Conservation (phyloP, 2,888 invertebrate genomes). For the Lepidocyrtinus sp. region DNA sequence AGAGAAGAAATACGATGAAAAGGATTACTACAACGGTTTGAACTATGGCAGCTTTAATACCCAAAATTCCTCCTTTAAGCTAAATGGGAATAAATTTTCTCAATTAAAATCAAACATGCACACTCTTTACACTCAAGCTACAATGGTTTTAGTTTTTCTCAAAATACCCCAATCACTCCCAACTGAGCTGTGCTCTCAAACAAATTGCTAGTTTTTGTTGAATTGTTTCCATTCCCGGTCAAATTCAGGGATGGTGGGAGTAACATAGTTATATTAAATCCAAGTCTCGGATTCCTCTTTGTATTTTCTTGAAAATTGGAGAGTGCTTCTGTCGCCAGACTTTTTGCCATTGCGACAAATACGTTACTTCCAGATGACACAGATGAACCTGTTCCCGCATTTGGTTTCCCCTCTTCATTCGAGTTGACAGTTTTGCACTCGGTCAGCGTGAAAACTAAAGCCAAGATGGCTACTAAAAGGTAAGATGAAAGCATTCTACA, state of each 20-base stretch:
- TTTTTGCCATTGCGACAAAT: conserved; percentile 49
- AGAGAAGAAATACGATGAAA: conserved; percentile 44
- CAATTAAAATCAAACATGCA: background rate
- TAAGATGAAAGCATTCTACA: conserved; percentile 10
- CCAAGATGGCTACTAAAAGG: too few relatives aligned
- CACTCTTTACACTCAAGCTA: background rate
- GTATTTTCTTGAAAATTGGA: conserved; percentile 48
- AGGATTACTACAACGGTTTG: conserved; percentile 27
- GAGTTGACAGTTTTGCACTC: conserved; percentile 43
- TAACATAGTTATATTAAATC: conserved; percentile 51
- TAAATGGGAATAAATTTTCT: conserved; percentile 4
- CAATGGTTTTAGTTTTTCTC: background rate
- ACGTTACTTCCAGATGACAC: conserved; percentile 21
- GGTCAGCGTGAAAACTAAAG: conserved; percentile 12
- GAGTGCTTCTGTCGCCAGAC: conserved; percentile 46
- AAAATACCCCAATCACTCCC: conserved; percentile 37
- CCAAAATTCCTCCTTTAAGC: conserved; percentile 36
- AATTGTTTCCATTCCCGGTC: background rate
- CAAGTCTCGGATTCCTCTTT: conserved; percentile 54
- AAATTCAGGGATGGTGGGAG: background rate
- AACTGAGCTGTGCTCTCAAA: conserved; percentile 20
- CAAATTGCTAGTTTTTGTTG: background rate
- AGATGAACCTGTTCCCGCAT: background rate
- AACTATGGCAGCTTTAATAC: conserved; percentile 36
- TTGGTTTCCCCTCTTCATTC: conserved; percentile 18